Evolutionary conservation across 2,113 vertebrate species (phyloP), one percentile per base, ranked within the genome.

Genomic region (Semnornis frantzii): DNA sequence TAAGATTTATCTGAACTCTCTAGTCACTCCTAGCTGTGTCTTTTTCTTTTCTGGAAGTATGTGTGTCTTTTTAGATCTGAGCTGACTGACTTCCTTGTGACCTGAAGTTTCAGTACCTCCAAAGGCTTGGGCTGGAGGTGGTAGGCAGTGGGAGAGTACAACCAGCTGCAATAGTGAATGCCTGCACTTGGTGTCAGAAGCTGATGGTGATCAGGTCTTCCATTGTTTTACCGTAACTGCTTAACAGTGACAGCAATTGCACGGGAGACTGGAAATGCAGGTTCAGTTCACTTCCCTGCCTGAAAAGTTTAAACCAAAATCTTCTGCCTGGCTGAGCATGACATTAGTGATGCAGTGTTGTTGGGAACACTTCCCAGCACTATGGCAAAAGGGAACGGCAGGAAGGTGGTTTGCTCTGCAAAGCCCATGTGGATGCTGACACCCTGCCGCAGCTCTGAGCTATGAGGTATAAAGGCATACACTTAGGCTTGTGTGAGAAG

Each of bases 341-440:
- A 48, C 0, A 0, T 8, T 55, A 19, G 59, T 21, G 73, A 23
- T 2, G 28, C 16, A 1, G 24, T 3, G 20, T 18, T 12, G 46
- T 46, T 39, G 42, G 25, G 5, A 8, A 28, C 6, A 2, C 14
- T 15, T 33, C 19, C 19, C 24, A 31, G 39, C 19, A 3, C 28
- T 15, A 72, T 2, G 37, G 46, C 42, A 64, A 17, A 59, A 31
- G 17, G 27, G 50, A 34, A 9, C 0, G 10, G 37, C 42, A 21
- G 17, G 39, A 31, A 48, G 19, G 30, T 8, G 34, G 16, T 14
- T 87, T 54, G 50, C 6, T 54, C 34, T 75, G 54, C 60, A 27
- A 54, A 18, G 3, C 33, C 50, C 24, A 4, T 1, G 5, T 3
- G 20, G 34, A 4, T n/a, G 81, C 69, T 34, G 68, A 77, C 44